Evolutionary conservation across 1,140 invertebrate genomes (phyloP).

Genomic region (Sitodiplosis mosellana): DNA sequence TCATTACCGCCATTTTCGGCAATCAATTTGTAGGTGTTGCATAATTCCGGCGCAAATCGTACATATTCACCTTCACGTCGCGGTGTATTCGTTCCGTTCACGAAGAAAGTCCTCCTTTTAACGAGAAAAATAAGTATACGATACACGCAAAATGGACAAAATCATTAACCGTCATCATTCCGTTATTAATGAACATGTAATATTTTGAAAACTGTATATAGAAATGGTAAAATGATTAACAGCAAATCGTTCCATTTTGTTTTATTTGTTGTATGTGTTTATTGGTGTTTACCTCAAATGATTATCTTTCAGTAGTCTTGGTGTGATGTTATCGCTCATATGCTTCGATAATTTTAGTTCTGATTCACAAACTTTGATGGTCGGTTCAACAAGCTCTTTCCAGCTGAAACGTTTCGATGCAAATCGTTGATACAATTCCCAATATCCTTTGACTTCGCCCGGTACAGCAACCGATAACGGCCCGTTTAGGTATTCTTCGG

Average conservation of each 20-base stretch:
- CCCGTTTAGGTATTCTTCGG: constrained; percentile 29
- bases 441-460: constrained; percentile 78
- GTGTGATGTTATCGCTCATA: constrained; percentile 29
- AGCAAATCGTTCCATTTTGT: no score
- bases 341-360: constrained; percentile 52
- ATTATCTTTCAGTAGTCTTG: constrained; percentile 31
- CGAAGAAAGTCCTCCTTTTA: no score
- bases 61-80: no score
- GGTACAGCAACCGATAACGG: constrained; percentile 67
- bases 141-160: no score
- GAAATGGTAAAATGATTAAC: no score
- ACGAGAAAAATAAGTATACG: no score
- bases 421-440: constrained; percentile 61
- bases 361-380: constrained; percentile 52
- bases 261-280: not conserved
- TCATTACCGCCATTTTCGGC: constrained; percentile 49
- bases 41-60: constrained; percentile 31
- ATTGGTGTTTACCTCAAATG: constrained; percentile 35
- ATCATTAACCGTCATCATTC: no score
- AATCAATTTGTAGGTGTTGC: constrained; percentile 48
- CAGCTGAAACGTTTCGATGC: constrained; percentile 72
- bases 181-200: no score
- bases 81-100: no score
- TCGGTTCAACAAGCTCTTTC: constrained; percentile 57
- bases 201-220: no score